Percentiles rank a stretch among this genome's conserved stretches.
These are phyloP conservation scores for Apostichopus californicus DNA, from an alignment of 35 echinoderm and acorn worm species.

Conservation along the genomic window DNA sequence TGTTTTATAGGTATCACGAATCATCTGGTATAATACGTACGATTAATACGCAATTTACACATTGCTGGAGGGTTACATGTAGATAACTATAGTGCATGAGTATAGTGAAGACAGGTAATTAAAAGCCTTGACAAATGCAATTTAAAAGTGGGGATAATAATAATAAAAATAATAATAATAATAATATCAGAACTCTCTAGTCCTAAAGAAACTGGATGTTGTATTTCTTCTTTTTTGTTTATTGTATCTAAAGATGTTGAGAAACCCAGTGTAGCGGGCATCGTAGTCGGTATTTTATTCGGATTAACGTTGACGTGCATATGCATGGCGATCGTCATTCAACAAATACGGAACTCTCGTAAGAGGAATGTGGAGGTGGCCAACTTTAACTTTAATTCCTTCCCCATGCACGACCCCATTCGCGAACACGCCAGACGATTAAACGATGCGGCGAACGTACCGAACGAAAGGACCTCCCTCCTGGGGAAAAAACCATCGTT, in stretches of 20 bases:
- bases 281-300: constrained; percentile 55
- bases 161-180: too few species aligned
- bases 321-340: constrained; percentile 41
- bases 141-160: too few species aligned
- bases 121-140: too few species aligned
- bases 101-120: too few species aligned
- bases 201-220: too few species aligned
- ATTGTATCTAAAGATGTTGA: background rate
- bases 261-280: background rate
- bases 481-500: background rate
- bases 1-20: too few species aligned
- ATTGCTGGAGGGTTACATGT: too few species aligned
- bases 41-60: too few species aligned
- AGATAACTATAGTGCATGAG: too few species aligned
- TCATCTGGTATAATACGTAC: too few species aligned
- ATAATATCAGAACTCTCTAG: too few species aligned
- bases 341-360: constrained; percentile 48
- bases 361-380: constrained; percentile 76
- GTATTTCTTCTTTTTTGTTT: background rate
- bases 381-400: constrained; percentile 79
- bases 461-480: background rate
- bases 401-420: background rate
- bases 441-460: background rate
- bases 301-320: constrained; percentile 48
- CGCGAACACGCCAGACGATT: constrained; percentile 41